Evolutionary conservation across 2,797 vertebrate species (phyloP).

Genomic region (Chelidonichthys spinosus): DNA sequence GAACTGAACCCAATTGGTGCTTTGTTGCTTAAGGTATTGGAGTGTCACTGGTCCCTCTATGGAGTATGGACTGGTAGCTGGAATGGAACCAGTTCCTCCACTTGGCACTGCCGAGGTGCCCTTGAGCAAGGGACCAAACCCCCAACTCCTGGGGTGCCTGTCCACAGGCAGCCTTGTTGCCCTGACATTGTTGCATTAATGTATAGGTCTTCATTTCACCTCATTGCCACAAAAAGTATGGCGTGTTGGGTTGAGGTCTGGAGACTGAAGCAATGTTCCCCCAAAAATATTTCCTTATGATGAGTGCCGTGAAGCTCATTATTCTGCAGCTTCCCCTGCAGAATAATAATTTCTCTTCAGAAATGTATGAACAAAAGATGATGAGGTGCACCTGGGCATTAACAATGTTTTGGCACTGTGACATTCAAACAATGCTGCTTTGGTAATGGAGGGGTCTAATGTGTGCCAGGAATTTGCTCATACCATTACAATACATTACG

Average conservation of each 20-base stretch:
- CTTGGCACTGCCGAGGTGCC: no score
- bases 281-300: background rate
- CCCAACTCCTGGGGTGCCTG: background rate
- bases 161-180: background rate
- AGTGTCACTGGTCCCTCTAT: no score
- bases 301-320: background rate
- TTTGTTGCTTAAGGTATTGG: no score
- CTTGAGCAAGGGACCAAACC: background rate
- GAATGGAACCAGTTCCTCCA: no score
- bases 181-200: background rate
- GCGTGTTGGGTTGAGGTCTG: background rate
- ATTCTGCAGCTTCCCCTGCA: background rate
- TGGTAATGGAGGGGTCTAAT: background rate
- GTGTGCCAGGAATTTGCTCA: conserved; percentile 13
- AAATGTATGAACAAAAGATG: background rate
- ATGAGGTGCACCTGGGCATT: conserved; percentile 3
- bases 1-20: no score
- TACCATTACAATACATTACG: conserved; percentile 8
- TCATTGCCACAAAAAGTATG: background rate
- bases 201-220: background rate
- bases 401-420: background rate
- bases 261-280: background rate
- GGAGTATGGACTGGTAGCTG: no score
- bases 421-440: conserved; percentile 17
- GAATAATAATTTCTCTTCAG: no score